These are phyloP conservation scores for Megalurothrips usitatus DNA, from an alignment of 2,888 invertebrate species.

Conservation along the genomic window DNA sequence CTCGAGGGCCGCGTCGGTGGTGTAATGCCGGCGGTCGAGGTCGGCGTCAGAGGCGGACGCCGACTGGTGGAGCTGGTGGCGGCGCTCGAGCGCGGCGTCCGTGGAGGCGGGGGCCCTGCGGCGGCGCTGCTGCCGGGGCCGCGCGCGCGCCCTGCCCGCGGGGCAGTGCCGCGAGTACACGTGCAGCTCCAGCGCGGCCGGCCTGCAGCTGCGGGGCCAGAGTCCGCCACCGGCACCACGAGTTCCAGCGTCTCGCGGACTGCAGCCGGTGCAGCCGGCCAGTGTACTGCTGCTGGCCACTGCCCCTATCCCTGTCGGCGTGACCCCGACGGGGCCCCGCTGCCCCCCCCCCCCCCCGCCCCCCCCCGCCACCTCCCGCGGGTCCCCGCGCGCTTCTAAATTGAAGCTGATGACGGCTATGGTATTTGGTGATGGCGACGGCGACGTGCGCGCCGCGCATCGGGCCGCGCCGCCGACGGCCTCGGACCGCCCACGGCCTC, in stretches of 20 bases:
- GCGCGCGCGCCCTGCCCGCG: not conserved
- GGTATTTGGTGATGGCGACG: not conserved
- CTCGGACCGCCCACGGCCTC: no score
- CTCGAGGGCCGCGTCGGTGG: not conserved
- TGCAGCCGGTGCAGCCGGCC: not conserved
- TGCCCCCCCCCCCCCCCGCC: not conserved
- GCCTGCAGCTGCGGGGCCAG: not conserved
- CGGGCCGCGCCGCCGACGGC: not conserved
- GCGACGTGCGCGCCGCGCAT: not conserved
- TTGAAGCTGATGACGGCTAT: slow-evolving; percentile 22
- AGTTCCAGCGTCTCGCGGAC: not conserved
- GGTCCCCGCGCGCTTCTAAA: not conserved
- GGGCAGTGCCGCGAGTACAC: slow-evolving; percentile 23
- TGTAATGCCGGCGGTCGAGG: not conserved
- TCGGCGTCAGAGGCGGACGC: not conserved
- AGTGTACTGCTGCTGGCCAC: not conserved
- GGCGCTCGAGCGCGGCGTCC: not conserved
- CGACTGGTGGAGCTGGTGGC: not conserved
- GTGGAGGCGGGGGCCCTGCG: not conserved
- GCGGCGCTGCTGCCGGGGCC: not conserved
- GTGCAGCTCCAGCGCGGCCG: slow-evolving; percentile 17
- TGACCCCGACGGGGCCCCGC: not conserved
- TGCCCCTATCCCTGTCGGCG: not conserved
- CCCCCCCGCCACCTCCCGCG: not conserved
- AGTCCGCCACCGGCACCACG: no score